Evolutionary conservation across 2,888 invertebrate genomes (phyloP).

Genomic region (Leucozona laternaria): DNA sequence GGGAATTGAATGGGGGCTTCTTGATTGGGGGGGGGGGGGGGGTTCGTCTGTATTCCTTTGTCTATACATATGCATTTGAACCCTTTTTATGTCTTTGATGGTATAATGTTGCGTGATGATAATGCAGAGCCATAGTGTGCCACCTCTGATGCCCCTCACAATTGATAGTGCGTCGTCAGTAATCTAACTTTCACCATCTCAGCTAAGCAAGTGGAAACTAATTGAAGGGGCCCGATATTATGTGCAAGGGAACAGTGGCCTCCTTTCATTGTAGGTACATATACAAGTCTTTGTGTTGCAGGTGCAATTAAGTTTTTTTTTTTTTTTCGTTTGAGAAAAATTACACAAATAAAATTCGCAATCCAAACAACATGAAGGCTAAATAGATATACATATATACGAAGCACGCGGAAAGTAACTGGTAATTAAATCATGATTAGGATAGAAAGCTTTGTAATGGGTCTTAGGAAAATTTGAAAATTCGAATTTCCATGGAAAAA

Average conservation of each 20-base stretch:
- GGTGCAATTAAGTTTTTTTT: slow-evolving; percentile 16
- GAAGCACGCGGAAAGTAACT: not conserved
- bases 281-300: slow-evolving; percentile 17
- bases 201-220: slow-evolving; percentile 1
- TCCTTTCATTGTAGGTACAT: slow-evolving; percentile 17
- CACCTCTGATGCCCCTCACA: slow-evolving; percentile 1
- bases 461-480: not conserved
- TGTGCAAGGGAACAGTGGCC: slow-evolving; percentile 20
- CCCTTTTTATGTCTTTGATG: slow-evolving; percentile 42
- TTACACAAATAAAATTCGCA: not conserved
- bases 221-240: slow-evolving; percentile 1
- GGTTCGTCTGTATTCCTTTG: not conserved
- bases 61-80: slow-evolving; percentile 19
- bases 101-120: slow-evolving; percentile 47
- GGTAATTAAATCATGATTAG: not conserved
- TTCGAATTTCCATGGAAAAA: no score
- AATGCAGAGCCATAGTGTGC: slow-evolving; percentile 6
- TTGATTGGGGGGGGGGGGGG: no score
- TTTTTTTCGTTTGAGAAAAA: not conserved
- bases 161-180: slow-evolving; percentile 52
- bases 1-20: slow-evolving; percentile 32
- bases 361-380: not conserved
- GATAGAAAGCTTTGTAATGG: not conserved
- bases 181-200: slow-evolving; percentile 60
- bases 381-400: not conserved